Base-by-base conservation (phyloP, 1,140 invertebrate genomes). In the Chironomus tepperi region DNA sequence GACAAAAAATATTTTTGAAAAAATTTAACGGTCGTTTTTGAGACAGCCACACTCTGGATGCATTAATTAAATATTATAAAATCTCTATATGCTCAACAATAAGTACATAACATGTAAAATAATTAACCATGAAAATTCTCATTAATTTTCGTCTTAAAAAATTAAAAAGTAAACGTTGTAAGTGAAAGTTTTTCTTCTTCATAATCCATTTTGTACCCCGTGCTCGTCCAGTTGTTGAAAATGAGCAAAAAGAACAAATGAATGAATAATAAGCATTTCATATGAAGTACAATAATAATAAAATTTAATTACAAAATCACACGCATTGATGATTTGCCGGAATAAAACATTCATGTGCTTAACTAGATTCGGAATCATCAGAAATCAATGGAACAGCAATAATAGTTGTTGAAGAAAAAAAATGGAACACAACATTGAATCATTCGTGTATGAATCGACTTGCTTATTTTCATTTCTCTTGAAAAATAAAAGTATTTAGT, bases 241-340 rank as follows among this genome's bases (percentile, higher is more conserved):
- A 57, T n/a, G 47, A 57, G n/a, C n/a, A 57, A 57, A 34, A 57
- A 57, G 47, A 57, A 57, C 47, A 57, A 57, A 57, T 57, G 47
- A 47, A 15, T 12, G 43, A 57, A n/a, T n/a, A n/a, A 57, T 57
- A 57, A 12, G 47, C 9, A 47, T 57, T 57, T 57, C 10, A 57
- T 34, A 2, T 34, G 24, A 34, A 57, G 47, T 3, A 34, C 24
- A 34, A 5, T 34, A 57, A 57, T 57, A 57, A n/a, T n/a, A 57
- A 57, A 57, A 57, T 57, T 57, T 57, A 57, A 57, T 57, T 57
- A 57, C 47, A 57, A 57, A 57, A 57, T 57, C 47, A 57, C n/a
- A 57, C 47, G 47, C 47, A n/a, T 57, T 57, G n/a, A 12, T 57
- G 47, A 57, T 57, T 57, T 57, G 47, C 47, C 47, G 47, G 47